phyloP scores from a whole-genome alignment of 2,113 vertebrate species.

The Anhinga anhinga region DNA sequence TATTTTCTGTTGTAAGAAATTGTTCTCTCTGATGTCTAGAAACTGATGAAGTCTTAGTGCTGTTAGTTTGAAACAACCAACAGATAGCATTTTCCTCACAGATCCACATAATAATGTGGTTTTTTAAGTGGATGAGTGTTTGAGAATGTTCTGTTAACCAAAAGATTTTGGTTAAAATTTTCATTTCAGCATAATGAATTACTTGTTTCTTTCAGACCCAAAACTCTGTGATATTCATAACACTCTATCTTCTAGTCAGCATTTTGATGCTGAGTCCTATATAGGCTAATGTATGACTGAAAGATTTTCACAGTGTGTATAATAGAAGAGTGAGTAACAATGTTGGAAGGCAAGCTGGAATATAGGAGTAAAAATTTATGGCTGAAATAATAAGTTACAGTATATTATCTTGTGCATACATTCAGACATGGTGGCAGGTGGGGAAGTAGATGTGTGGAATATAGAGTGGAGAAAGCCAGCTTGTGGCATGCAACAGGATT shows the following conservation, averaged over 20 bases:
- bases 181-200: background rate
- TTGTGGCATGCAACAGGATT: background rate
- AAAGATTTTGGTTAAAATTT: background rate
- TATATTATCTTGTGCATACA: background rate
- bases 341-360: background rate
- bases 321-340: constrained; percentile 11
- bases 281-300: background rate
- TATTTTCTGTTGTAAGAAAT: background rate
- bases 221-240: background rate
- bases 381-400: background rate
- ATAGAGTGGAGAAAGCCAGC: background rate
- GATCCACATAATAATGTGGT: background rate
- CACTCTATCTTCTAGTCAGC: background rate
- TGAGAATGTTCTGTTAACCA: background rate
- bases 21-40: background rate
- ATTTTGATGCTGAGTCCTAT: background rate
- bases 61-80: background rate
- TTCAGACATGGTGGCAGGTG: background rate
- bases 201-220: background rate
- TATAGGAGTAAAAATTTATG: background rate
- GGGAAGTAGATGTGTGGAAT: background rate
- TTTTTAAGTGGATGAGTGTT: background rate
- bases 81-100: background rate
- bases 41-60: background rate
- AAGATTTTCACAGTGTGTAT: background rate